Conservation (phyloP, 2,888 invertebrate species). For the Halocaridina rubra region DNA sequence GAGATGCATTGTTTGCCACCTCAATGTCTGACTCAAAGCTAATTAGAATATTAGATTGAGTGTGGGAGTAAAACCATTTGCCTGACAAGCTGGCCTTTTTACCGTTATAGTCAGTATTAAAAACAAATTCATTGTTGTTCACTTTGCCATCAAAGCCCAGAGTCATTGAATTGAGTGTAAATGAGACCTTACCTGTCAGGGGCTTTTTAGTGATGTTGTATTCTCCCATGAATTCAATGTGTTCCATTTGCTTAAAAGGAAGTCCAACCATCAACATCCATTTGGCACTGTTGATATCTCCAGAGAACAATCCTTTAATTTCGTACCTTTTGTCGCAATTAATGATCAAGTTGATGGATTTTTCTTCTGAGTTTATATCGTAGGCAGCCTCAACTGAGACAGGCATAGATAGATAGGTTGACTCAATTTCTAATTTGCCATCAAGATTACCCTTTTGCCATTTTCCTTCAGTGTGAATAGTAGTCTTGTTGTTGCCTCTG, state of each 20-base stretch:
- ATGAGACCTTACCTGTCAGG: background rate
- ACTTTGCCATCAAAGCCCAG: background rate
- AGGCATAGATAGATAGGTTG: background rate
- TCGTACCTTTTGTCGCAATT: background rate
- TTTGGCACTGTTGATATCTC: background rate
- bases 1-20: background rate
- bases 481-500: background rate
- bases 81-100: background rate
- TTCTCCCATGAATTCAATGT: constrained; percentile 1
- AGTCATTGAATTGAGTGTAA: background rate
- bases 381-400: background rate
- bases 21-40: constrained; percentile 24
- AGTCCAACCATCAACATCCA: background rate
- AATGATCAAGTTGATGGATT: background rate
- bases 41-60: background rate
- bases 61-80: constrained; percentile 9
- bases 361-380: background rate
- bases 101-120: constrained; percentile 3
- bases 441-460: background rate
- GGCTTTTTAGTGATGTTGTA: constrained; percentile 16
- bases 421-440: background rate
- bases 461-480: background rate
- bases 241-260: background rate
- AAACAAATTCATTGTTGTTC: background rate
- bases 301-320: constrained; percentile 11